Base-by-base conservation (phyloP, 1,140 invertebrate species). In the Drosophila tani region DNA sequence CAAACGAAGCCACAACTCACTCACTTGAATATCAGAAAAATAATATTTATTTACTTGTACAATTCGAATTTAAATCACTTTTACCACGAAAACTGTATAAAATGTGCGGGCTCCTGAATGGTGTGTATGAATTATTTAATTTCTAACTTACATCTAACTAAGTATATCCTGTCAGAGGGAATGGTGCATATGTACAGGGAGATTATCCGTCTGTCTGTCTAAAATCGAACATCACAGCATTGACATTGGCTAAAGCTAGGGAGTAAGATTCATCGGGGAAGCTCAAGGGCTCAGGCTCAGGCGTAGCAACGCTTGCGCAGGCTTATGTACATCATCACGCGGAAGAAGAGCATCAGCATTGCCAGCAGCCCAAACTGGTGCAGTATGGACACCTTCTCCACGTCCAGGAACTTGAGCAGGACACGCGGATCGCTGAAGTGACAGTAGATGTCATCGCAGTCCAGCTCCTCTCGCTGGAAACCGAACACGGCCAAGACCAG, bases 401-500 rank as follows among this genome's bases (percentile, higher is more conserved):
- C 93, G 64, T 95, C 94, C 3, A 95, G 77, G 75, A 94, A 95
- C 66, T 94, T 93, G 0, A 95, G 66, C n/a, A 95, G 60, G 0
- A 95, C 94, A 40, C 94, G 93, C 2, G 95, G 95, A 90, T 95
- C 94, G 35, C 94, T 93, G 68, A 95, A 95, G 79, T 95, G 94
- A 60, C 95, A 95, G 73, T 95, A 95, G 14, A 95, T 92, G 3
- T 95, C 94, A 32, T 93, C 79, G 75, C 95, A 96, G 29, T 94
- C 93, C 5, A 96, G 83, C 4, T 93, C 93, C 35, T 93, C 84
- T 17, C 95, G 92, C 27, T 93, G 93, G 65, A 95, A 94, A 5
- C 95, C 95, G 80, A 95, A 96, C 0, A 95, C 93, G 2, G 94
- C 93, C 5, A 95, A 75, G 0, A 95, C 93, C 79, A 95, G 91